phyloP scores from a whole-genome alignment of 2,797 vertebrate genomes.

The Brotula barbata region DNA sequence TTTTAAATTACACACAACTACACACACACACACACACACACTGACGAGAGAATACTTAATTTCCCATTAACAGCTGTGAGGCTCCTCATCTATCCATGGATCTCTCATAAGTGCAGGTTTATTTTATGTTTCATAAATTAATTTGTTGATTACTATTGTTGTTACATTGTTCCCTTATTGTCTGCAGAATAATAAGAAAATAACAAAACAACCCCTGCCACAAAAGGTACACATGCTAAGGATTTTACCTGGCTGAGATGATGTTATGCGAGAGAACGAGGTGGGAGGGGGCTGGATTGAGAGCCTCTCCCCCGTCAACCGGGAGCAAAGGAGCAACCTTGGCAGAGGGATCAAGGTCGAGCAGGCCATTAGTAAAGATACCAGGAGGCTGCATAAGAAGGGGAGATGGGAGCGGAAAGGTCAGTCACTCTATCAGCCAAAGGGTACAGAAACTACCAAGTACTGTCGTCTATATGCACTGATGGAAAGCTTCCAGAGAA shows the following conservation, averaged over 20 bases:
- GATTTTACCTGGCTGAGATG: slow-evolving; percentile 80
- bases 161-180: too few species aligned
- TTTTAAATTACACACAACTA: too few species aligned
- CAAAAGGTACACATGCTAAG: not conserved
- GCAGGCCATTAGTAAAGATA: slow-evolving; percentile 84
- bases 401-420: slow-evolving; percentile 37
- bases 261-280: slow-evolving; percentile 73
- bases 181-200: too few species aligned
- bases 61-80: too few species aligned
- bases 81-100: too few species aligned
- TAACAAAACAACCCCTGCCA: too few species aligned
- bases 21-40: too few species aligned
- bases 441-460: slow-evolving; percentile 26
- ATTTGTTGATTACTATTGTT: too few species aligned
- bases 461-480: not conserved
- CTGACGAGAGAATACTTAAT: too few species aligned
- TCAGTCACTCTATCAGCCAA: slow-evolving; percentile 53
- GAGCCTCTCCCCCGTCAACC: slow-evolving; percentile 66
- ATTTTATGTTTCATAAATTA: too few species aligned
- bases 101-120: too few species aligned
- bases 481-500: not conserved
- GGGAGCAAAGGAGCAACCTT: slow-evolving; percentile 73
- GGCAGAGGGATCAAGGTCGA: slow-evolving; percentile 73
- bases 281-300: slow-evolving; percentile 63
- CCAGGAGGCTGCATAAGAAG: slow-evolving; percentile 75